Percentiles rank a stretch among this genome's conserved stretches.
Conservation (phyloP, 2,797 vertebrate species). For the Bryconaethiops microstoma region DNA sequence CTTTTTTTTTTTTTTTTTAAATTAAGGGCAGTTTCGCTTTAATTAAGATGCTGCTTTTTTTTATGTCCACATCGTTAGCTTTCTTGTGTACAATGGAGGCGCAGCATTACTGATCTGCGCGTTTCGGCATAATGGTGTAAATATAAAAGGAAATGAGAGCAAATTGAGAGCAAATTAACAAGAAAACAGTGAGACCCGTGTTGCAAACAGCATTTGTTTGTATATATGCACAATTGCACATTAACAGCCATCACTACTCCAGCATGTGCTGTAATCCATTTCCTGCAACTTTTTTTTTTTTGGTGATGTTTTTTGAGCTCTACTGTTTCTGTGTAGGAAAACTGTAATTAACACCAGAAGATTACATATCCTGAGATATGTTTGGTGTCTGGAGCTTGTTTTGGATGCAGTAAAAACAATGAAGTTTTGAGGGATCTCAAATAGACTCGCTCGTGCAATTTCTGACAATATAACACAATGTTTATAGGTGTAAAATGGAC, state of each 20-base stretch:
- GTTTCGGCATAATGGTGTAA: background rate
- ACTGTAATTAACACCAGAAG: background rate
- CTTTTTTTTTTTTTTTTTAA: conserved; percentile 4
- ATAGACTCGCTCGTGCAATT: too few species aligned
- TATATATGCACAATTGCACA: conserved; percentile 19
- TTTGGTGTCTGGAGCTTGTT: background rate
- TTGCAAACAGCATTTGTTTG: background rate
- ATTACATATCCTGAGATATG: background rate
- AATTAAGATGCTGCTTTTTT: conserved; percentile 23
- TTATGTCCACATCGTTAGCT: background rate
- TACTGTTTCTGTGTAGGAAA: background rate
- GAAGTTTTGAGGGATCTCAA: background rate
- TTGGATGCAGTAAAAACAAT: background rate
- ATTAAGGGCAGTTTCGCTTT: background rate
- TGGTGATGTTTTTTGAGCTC: background rate
- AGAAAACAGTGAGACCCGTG: background rate
- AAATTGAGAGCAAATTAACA: conserved; percentile 2
- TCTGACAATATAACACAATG: too few species aligned
- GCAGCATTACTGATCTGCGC: background rate
- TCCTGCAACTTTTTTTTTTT: background rate
- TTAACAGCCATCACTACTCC: background rate
- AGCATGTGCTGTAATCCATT: background rate
- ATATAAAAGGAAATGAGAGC: conserved; percentile 16
- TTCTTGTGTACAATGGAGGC: background rate
- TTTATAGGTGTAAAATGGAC: too few species aligned